A percentile compares a stretch with the other conserved stretches of the same genome.
Conservation (phyloP, 2,888 invertebrate species). For the Spodoptera picta region DNA sequence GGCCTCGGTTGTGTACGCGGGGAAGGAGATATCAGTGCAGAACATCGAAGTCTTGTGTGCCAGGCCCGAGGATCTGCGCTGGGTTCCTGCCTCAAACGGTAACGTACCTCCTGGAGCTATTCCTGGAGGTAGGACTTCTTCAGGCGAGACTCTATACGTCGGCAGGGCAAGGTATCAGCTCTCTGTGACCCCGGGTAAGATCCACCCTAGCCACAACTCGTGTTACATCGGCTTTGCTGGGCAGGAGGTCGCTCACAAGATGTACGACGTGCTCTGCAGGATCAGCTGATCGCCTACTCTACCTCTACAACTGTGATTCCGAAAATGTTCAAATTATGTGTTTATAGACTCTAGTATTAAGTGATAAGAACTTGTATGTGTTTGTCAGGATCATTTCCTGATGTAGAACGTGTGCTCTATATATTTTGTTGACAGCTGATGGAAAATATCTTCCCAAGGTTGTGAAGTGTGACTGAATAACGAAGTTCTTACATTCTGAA, state of each 20-base stretch:
- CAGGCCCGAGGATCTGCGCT: constrained; percentile 77
- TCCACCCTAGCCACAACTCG: constrained; percentile 80
- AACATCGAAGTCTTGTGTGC: constrained; percentile 83
- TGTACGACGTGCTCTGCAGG: constrained; percentile 82
- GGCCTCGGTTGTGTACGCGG: constrained; percentile 77
- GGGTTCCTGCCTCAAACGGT: constrained; percentile 87
- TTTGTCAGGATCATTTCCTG: constrained; percentile 1
- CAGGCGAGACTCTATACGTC: constrained; percentile 86
- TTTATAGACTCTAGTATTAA: constrained; percentile 10
- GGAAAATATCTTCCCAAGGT: too few relatives aligned
- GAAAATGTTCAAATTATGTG: constrained; percentile 23
- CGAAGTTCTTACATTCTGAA: too few relatives aligned
- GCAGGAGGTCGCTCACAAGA: constrained; percentile 77
- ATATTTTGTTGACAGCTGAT: too few relatives aligned
- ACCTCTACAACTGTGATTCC: constrained; percentile 3
- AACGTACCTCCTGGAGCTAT: constrained; percentile 87
- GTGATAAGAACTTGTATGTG: constrained; percentile 9
- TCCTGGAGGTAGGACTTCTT: constrained; percentile 83
- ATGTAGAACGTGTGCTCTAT: too few relatives aligned
- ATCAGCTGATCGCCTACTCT: constrained; percentile 64
- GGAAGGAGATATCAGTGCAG: constrained; percentile 81
- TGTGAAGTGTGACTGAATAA: too few relatives aligned
- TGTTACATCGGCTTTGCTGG: constrained; percentile 83
- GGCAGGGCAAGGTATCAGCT: constrained; percentile 88
- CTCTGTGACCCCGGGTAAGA: constrained; percentile 88